phyloP scores from a whole-genome alignment of 2,113 vertebrate species.

The Mystacornis crossleyi region DNA sequence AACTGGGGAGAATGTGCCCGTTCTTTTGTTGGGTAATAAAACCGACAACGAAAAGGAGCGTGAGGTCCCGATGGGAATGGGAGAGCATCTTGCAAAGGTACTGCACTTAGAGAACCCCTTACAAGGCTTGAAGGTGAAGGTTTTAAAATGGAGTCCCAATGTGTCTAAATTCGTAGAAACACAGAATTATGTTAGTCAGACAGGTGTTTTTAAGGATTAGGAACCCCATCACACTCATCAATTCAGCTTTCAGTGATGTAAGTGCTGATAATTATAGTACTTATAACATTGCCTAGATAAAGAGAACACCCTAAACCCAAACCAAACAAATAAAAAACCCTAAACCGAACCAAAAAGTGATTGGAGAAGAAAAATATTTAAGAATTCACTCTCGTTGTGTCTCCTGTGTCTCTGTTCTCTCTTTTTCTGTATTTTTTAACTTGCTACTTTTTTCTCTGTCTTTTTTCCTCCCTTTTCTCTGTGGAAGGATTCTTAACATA shows the following conservation, averaged over 20 bases:
- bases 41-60: conserved; percentile 84
- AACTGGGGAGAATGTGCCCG: conserved; percentile 79
- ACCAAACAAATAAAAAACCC: neutral
- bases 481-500: neutral
- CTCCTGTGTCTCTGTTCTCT: neutral
- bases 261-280: neutral
- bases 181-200: neutral
- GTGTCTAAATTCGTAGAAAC: neutral
- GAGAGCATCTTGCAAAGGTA: conserved; percentile 86
- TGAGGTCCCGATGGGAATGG: conserved; percentile 82
- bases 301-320: neutral
- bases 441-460: neutral
- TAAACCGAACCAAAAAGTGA: neutral
- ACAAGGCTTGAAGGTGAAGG: neutral
- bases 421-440: neutral
- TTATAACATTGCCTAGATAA: neutral
- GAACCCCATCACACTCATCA: neutral
- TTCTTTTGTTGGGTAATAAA: conserved; percentile 92
- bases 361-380: neutral
- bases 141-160: neutral
- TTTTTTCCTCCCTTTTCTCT: neutral
- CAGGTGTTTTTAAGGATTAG: neutral
- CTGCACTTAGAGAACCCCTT: neutral
- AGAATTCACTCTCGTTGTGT: neutral
- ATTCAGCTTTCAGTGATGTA: neutral